Evolutionary conservation across 2,113 vertebrate species (phyloP).

Genomic region (Anarrhichthys ocellatus): DNA sequence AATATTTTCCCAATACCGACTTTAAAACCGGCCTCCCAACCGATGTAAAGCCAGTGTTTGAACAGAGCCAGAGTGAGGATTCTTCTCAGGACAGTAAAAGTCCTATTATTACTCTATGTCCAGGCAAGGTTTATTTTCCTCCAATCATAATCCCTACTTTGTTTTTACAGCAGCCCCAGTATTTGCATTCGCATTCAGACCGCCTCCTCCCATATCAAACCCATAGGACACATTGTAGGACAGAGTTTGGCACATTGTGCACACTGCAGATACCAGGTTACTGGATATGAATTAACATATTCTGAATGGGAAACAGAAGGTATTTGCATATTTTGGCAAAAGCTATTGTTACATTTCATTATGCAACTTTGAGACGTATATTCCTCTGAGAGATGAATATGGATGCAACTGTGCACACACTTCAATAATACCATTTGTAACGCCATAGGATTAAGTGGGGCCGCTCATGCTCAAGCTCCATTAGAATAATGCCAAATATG

Average conservation of each 20-base stretch:
- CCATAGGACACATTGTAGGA: conserved; percentile 56
- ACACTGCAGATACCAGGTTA: conserved; percentile 59
- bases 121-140: conserved; percentile 60
- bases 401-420: conserved; percentile 62
- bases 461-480: conserved; percentile 44
- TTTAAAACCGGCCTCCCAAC: conserved; percentile 42
- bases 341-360: conserved; percentile 72
- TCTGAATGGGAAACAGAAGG: conserved; percentile 67
- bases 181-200: conserved; percentile 69
- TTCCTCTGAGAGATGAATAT: conserved; percentile 68
- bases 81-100: conserved; percentile 47
- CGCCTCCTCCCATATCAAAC: conserved; percentile 57
- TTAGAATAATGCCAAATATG: conserved; percentile 54
- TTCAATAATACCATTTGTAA: conserved; percentile 76
- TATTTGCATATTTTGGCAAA: conserved; percentile 74
- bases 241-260: conserved; percentile 61
- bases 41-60: conserved; percentile 34
- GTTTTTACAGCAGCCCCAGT: conserved; percentile 65
- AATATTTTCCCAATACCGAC: conserved; percentile 53
- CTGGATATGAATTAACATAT: conserved; percentile 72
- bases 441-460: conserved; percentile 70
- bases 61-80: conserved; percentile 33
- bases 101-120: conserved; percentile 29
- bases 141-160: conserved; percentile 61
- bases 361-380: conserved; percentile 64